Evolutionary conservation across 2,113 vertebrate species (phyloP).

Genomic region (Pitta sordida): DNA sequence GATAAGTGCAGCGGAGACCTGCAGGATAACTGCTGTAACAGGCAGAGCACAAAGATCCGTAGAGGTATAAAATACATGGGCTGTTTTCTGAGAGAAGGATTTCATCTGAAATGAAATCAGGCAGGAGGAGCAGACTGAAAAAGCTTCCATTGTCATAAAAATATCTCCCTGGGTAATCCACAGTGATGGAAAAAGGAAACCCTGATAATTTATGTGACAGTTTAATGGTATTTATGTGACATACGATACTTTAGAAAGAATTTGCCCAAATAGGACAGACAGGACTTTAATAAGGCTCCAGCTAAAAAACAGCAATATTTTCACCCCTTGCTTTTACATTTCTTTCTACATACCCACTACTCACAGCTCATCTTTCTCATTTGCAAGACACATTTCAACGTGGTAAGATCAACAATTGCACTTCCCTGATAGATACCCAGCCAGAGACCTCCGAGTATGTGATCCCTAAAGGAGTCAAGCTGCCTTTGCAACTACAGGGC

Average conservation of each 20-base stretch:
- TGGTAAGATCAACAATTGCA: not conserved
- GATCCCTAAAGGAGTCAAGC: not conserved
- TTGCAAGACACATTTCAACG: not conserved
- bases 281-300: constrained; percentile 60
- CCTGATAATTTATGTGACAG: constrained; percentile 74
- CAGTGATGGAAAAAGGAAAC: constrained; percentile 69
- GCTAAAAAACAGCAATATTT: constrained; percentile 34
- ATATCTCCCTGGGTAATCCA: constrained; percentile 63
- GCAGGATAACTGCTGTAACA: not conserved
- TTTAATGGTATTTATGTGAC: constrained; percentile 73
- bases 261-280: constrained; percentile 64
- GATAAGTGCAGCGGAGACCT: not conserved
- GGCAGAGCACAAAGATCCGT: not conserved
- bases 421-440: not conserved
- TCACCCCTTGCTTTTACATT: not conserved
- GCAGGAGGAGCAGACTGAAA: constrained; percentile 37
- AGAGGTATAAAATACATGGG: not conserved
- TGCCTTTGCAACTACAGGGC: not conserved
- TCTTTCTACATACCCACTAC: not conserved
- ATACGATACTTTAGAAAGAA: constrained; percentile 66
- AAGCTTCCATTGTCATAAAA: constrained; percentile 66
- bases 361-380: not conserved
- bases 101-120: constrained; percentile 44
- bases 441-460: not conserved
- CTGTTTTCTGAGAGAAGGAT: constrained; percentile 13